A percentile compares a stretch with the other conserved stretches of the same genome.
These are phyloP conservation scores for Delia radicum DNA, from an alignment of 1,140 invertebrate species.

Conservation along the genomic window DNA sequence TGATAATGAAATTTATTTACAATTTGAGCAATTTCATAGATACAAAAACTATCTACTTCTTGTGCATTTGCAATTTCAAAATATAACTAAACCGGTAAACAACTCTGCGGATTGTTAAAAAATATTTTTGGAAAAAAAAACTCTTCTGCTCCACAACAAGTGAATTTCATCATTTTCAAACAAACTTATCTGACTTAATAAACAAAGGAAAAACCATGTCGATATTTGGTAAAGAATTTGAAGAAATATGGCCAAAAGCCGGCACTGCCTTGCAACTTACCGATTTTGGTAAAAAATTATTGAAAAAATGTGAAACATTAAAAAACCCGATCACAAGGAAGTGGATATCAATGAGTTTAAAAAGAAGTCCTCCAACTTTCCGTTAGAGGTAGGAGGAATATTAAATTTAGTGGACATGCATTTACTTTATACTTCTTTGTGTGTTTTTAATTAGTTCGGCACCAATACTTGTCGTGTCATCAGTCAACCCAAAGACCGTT, in stretches of 20 bases:
- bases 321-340: slow-evolving; percentile 20
- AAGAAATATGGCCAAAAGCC: slow-evolving; percentile 28
- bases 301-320: slow-evolving; percentile 25
- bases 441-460: slow-evolving; percentile 27
- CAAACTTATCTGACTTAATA: neutral
- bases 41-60: neutral
- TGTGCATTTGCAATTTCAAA: neutral
- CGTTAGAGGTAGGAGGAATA: slow-evolving; percentile 21
- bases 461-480: slow-evolving; percentile 31
- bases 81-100: neutral
- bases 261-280: slow-evolving; percentile 14
- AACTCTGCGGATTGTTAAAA: too few species aligned
- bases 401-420: neutral
- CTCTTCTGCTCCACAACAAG: too few species aligned
- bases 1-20: neutral
- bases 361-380: slow-evolving; percentile 29
- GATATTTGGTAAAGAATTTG: slow-evolving; percentile 28
- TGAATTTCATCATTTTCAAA: neutral
- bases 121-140: too few species aligned
- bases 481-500: slow-evolving; percentile 29
- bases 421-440: neutral
- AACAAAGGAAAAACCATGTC: slow-evolving; percentile 7
- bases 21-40: neutral
- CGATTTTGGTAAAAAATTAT: slow-evolving; percentile 26
- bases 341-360: slow-evolving; percentile 28